Conservation (phyloP, 2,797 vertebrate genomes). For the Streptopelia turtur region DNA sequence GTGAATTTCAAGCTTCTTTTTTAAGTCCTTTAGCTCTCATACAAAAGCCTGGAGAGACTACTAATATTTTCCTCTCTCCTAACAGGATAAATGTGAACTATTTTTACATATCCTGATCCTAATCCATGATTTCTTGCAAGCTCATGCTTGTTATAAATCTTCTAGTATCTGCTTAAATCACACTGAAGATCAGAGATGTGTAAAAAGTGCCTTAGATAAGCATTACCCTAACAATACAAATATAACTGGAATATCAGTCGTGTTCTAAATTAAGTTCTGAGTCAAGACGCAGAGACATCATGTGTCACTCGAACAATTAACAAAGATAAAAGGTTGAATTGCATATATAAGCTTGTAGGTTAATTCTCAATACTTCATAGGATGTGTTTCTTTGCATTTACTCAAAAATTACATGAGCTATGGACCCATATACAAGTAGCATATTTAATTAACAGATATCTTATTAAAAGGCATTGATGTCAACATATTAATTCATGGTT, state of each 20-base stretch:
- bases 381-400: background rate
- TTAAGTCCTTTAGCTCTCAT: background rate
- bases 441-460: background rate
- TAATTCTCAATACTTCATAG: background rate
- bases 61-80: background rate
- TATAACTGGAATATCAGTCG: background rate
- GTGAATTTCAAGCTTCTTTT: background rate
- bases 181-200: background rate
- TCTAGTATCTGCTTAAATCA: background rate
- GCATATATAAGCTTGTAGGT: background rate
- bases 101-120: background rate
- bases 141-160: background rate
- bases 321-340: background rate
- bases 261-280: background rate
- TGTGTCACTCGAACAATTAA: background rate
- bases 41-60: background rate
- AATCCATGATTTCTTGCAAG: background rate
- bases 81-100: background rate
- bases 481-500: background rate
- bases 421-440: background rate
- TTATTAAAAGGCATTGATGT: background rate
- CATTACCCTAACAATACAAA: background rate
- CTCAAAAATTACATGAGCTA: background rate
- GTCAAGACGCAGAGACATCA: background rate
- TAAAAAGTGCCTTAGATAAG: background rate